These are phyloP conservation scores for Distichodus sexfasciatus DNA, from an alignment of 2,797 vertebrate genomes.

Conservation along the genomic window DNA sequence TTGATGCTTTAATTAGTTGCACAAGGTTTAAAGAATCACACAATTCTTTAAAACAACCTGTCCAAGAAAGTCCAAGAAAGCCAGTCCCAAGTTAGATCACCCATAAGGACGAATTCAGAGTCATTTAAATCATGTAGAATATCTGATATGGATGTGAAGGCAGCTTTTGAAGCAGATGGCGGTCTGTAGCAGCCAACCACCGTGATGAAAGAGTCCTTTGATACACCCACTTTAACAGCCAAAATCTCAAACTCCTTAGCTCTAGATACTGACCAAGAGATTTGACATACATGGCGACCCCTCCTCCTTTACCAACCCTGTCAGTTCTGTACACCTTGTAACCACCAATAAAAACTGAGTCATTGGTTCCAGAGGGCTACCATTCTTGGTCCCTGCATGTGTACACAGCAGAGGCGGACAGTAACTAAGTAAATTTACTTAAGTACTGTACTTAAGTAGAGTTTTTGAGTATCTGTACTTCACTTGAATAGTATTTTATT, in stretches of 20 bases:
- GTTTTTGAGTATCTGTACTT: too few relatives aligned
- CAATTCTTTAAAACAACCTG: slow-evolving; percentile 11
- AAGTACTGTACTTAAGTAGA: too few relatives aligned
- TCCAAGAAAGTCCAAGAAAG: neutral
- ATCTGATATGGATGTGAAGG: neutral
- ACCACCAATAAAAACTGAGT: neutral
- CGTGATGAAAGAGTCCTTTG: neutral
- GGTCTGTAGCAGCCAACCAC: neutral
- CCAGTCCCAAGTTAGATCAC: slow-evolving; percentile 23
- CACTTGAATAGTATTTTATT: too few relatives aligned
- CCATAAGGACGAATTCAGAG: slow-evolving; percentile 7
- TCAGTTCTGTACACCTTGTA: neutral
- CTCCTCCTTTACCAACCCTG: neutral
- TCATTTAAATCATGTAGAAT: slow-evolving; percentile 1
- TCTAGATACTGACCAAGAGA: neutral
- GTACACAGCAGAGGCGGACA: too few relatives aligned
- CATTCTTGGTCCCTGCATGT: too few relatives aligned
- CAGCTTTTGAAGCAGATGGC: neutral
- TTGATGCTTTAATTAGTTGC: neutral
- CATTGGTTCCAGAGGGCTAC: too few relatives aligned
- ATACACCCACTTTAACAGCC: neutral
- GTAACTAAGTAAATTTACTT: too few relatives aligned
- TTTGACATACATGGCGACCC: neutral
- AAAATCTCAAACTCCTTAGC: neutral
- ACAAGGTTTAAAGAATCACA: slow-evolving; percentile 6